Evolutionary conservation across 2,888 invertebrate species (phyloP), one percentile per base, ranked within the genome.

Genomic region (Rotaria magnacalcarata): DNA sequence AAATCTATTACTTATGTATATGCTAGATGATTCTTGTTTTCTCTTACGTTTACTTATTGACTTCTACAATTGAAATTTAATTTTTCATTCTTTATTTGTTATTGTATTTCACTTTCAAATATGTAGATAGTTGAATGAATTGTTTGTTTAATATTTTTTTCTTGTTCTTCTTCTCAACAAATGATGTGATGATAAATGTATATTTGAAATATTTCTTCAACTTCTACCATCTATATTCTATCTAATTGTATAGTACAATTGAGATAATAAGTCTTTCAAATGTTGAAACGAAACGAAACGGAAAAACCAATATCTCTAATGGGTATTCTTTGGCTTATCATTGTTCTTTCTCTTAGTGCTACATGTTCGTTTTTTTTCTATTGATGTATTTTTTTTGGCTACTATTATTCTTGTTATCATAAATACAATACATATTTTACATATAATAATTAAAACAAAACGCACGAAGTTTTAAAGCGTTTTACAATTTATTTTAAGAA

Each of bases 371-470:
- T 34, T 67, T 67, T 67, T 34, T 67, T 7, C 67, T 67, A 67
- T 7, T 34, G 34, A 41, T 67, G 34, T 41, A 41, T 14, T 67
- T 67, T 24, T 24, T 54, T 41, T 27, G 67, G 67, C 34, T 34
- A 34, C 34, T 67, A 67, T 67, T 67, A 67, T 67, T 67, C 67
- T 67, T 67, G 67, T 67, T 67, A 67, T 19, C 16, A 34, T 67
- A 34, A 67, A 67, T 67, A 34, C 67, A 67, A 67, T 41, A 67
- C 34, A 67, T 67, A 67, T 67, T 67, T 67, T 67, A 67, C 34
- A 67, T 34, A 14, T 34, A 34, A 34, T 5, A 67, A 34, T 5
- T 67, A 19, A 67, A 27, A 34, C 2, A 34, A 34, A 34, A 34
- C 34, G 34, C 34, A 34, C 2, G 34, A 2, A 34, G 2, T 34